phyloP scores from a whole-genome alignment of 2,113 vertebrate genomes.

The Nicator chloris region DNA sequence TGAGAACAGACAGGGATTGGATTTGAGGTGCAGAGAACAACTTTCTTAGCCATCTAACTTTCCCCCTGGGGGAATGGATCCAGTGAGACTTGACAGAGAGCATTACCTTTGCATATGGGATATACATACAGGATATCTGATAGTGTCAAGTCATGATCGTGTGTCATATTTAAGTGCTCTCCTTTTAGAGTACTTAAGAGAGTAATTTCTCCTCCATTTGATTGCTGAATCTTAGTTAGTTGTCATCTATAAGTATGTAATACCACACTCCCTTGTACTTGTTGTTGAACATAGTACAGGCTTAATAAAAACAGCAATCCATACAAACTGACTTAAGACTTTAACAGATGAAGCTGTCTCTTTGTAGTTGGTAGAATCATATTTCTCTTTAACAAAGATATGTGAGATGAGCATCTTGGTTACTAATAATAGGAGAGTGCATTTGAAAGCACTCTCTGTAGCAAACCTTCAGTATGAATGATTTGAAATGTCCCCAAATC shows the following conservation, averaged over 20 bases:
- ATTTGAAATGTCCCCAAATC: background rate
- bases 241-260: background rate
- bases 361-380: background rate
- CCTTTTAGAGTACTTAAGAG: background rate
- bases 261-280: background rate
- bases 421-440: background rate
- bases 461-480: background rate
- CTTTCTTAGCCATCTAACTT: background rate
- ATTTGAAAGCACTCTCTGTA: background rate
- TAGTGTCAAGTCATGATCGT: background rate
- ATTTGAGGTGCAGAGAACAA: background rate
- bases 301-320: slow-evolving; percentile 24
- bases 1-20: background rate
- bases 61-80: background rate
- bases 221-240: background rate
- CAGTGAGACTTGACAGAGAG: background rate
- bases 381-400: slow-evolving; percentile 23
- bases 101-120: background rate
- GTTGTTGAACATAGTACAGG: background rate
- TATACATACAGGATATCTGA: background rate
- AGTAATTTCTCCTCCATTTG: background rate
- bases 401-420: background rate
- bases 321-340: background rate
- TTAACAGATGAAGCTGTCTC: slow-evolving; percentile 20
- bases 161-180: background rate